These are phyloP conservation scores for Otolemur garnettii DNA, from an alignment of 2,113 vertebrate genomes.

Conservation along the genomic window DNA sequence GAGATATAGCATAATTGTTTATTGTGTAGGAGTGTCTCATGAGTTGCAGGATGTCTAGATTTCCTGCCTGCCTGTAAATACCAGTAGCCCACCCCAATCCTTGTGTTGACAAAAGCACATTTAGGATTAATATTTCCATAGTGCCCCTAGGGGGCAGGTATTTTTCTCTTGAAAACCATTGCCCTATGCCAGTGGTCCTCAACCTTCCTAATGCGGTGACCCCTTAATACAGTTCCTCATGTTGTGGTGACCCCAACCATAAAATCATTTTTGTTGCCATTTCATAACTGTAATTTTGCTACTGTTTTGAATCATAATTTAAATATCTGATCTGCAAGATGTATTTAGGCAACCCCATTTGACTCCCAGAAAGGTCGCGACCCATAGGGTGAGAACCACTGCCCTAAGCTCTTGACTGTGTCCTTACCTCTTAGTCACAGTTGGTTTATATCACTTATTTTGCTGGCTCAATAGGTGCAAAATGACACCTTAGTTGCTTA, in stretches of 20 bases:
- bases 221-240: too few relatives aligned
- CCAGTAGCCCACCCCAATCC: background rate
- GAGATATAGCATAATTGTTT: background rate
- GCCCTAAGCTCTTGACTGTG: background rate
- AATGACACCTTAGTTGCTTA: background rate
- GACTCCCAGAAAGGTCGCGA: too few relatives aligned
- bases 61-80: slow-evolving; percentile 46
- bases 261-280: too few relatives aligned
- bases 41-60: slow-evolving; percentile 43
- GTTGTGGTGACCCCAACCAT: too few relatives aligned
- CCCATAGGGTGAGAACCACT: background rate
- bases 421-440: slow-evolving; percentile 25
- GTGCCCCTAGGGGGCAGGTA: background rate
- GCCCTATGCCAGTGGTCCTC: too few relatives aligned
- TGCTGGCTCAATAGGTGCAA: slow-evolving; percentile 25
- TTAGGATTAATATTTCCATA: background rate
- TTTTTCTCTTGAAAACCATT: slow-evolving; percentile 2
- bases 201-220: too few relatives aligned
- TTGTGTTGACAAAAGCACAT: background rate
- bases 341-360: too few relatives aligned
- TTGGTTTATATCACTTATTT: slow-evolving; percentile 48
- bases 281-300: too few relatives aligned
- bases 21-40: slow-evolving; percentile 4
- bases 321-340: too few relatives aligned
- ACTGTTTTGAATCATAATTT: too few relatives aligned